These are phyloP conservation scores for Phaonia tiefii DNA, from an alignment of 2,888 invertebrate genomes.

Conservation along the genomic window DNA sequence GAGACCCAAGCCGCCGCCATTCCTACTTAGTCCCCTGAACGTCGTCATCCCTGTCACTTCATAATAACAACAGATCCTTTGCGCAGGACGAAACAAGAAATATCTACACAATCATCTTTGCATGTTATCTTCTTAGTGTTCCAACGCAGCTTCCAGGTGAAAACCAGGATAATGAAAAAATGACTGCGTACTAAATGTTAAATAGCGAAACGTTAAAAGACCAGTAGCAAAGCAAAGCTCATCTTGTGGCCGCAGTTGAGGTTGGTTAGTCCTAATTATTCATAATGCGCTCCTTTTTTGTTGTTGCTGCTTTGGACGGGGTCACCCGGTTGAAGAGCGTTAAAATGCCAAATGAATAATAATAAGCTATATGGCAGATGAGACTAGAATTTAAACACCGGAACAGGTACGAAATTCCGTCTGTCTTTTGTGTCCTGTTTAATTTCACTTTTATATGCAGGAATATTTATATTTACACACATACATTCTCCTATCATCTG, in stretches of 20 bases:
- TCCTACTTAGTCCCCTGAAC: conserved; percentile 26
- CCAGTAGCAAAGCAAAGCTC: conserved; percentile 40
- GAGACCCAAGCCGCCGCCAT: conserved; percentile 41
- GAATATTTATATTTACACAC: background rate
- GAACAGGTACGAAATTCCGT: background rate
- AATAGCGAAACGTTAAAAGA: conserved; percentile 46
- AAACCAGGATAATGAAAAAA: background rate
- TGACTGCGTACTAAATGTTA: conserved; percentile 65
- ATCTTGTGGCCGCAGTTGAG: conserved; percentile 77
- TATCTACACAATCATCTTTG: conserved; percentile 4
- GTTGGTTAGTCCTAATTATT: conserved; percentile 74
- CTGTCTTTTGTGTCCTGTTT: background rate
- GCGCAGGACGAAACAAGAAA: conserved; percentile 55
- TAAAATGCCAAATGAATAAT: conserved; percentile 73
- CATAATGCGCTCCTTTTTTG: conserved; percentile 70
- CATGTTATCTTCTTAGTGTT: conserved; percentile 15
- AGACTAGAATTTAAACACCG: background rate
- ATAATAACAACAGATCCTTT: conserved; percentile 58
- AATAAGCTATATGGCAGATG: conserved; percentile 63
- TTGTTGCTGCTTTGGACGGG: conserved; percentile 55
- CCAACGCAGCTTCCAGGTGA: conserved; percentile 26
- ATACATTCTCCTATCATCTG: conserved; percentile 1
- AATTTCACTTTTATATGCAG: conserved; percentile 27
- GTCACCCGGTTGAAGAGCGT: conserved; percentile 68
- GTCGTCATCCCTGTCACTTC: background rate